Base-by-base conservation (phyloP, 2,113 vertebrate species). In the Pica pica region DNA sequence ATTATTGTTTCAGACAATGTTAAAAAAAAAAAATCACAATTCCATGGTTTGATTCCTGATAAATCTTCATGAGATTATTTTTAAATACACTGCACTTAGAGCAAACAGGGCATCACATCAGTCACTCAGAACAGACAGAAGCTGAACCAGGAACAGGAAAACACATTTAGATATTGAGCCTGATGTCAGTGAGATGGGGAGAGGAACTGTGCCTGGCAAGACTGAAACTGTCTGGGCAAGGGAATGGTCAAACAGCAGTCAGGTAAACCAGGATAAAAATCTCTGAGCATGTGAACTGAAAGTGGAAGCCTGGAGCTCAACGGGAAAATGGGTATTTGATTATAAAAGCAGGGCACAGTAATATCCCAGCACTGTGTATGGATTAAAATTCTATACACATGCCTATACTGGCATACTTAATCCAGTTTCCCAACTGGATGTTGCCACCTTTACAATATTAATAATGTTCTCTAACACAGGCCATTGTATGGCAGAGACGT, bases 401-500 rank as follows among this genome's bases (percentile, higher is more conserved):
- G 15, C 60, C 31, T n/a, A 19, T 11, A 16, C 4, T 39, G 30
- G 23, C 27, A 30, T 20, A 26, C 7, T 55, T 35, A 68, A 76
- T n/a, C 52, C 67, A 60, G 35, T 63, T 83, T 64, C 49, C 30
- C 49, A 75, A 16, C 7, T 49, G 8, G 13, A 59, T 67, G 17
- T 13, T 21, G 13, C 18, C 52, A 41, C 37, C n/a, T 53, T 37
- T 33, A n/a, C n/a, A 52, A 11, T 9, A 60, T n/a, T 41, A 59
- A 21, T 8, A 26, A 28, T 2, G 1, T 27, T 59, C 26, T 67
- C 57, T 17, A 59, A 14, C n/a, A 30, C 4, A 53, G 63, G 49
- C 15, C 31, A 39, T 11, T n/a, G 8, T 13, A 24, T 1, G 4
- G 53, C 35, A 12, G 46, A 50, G 41, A n/a, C 0, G 0, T 7